Base-by-base conservation (phyloP, 2,113 vertebrate genomes). In the Plecturocebus donacophilus region DNA sequence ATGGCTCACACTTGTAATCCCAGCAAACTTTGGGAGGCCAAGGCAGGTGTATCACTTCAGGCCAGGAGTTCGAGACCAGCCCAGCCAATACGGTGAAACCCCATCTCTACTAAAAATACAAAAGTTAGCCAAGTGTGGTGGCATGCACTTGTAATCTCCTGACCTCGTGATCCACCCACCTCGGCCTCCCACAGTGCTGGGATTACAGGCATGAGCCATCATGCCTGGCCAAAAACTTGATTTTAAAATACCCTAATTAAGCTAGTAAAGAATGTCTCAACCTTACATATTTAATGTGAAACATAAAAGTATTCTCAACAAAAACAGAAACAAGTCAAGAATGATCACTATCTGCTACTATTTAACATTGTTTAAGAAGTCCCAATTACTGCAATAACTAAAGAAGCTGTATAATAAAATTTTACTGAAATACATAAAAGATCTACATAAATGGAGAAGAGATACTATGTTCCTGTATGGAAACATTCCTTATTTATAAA, bases 201-300 rank as follows among this genome's bases (percentile, higher is more conserved):
- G 52, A 52, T 52, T 52, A 52, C 1, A 52, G 52, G 16, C 52
- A 52, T 52, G 16, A 52, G 16, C 52, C 52, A 52, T 52, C 52
- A 52, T 4, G 16, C 52, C 16, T 1, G 5, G 52, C 52, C 52
- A 52, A 52, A 52, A 87, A 79, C 17, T 8, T 54, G 83, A 13
- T 70, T 61, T 75, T n/a, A 87, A 97, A 80, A 47, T 68, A 58
- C 35, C 2, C 27, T 79, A 27, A 94, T 90, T 73, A 90, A 75
- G 17, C n/a, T 66, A 77, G 42, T 45, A 76, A 95, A 81, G 77
- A 85, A 92, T n/a, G 10, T 85, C 35, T 97, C 49, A 90, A 35
- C 40, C 38, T 93, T 84, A 73, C n/a, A 68, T 27, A 52, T 61
- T 98, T 81, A 56, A 86, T 79, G 58, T 93, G 45, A 93, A 93